Evolutionary conservation across 2,888 invertebrate species (phyloP), one percentile per base, ranked within the genome.

Genomic region (Biston betularia): DNA sequence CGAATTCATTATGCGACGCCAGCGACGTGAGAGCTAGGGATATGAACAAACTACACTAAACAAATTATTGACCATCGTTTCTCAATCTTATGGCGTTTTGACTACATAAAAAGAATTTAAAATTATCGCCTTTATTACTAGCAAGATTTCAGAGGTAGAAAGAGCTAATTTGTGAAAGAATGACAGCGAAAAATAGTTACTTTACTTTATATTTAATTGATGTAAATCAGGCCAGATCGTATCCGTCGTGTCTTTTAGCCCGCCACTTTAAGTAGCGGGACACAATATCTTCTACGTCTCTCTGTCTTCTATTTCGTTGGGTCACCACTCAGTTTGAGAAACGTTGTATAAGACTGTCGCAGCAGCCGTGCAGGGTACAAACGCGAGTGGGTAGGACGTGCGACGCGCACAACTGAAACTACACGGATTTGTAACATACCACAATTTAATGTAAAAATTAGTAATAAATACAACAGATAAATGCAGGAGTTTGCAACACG

Each of bases 401-500:
- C 86, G 81, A 86, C 82, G 84, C 85, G 87, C 86, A 88, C 85
- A 86, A 93, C 92, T 92, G 93, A 93, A 93, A 93, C 93, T 92
- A 93, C 93, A 93, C 87, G 85, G 82, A 88, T 92, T 83, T 92
- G 94, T 95, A 95, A 95, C 95, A 95, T 95, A 95, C 95, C 95
- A 95, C 95, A 95, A 95, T 95, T 94, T 95, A 95, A 95, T 95
- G 95, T 95, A 95, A 95, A 95, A 95, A 95, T 95, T 95, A 95
- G 95, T 95, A 95, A 95, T 94, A 95, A 95, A 94, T 95, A 94
- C 94, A 94, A 94, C 94, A 94, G 94, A 94, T 95, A 95, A 95
- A 95, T 95, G 95, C 95, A 95, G 94, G 94, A 94, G 92, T 94
- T 94, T 94, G 94, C 94, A 94, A 93, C 89, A 90, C 92, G 93